Base-by-base conservation (phyloP, 1,140 invertebrate species). In the Catajapyx aquilonaris region DNA sequence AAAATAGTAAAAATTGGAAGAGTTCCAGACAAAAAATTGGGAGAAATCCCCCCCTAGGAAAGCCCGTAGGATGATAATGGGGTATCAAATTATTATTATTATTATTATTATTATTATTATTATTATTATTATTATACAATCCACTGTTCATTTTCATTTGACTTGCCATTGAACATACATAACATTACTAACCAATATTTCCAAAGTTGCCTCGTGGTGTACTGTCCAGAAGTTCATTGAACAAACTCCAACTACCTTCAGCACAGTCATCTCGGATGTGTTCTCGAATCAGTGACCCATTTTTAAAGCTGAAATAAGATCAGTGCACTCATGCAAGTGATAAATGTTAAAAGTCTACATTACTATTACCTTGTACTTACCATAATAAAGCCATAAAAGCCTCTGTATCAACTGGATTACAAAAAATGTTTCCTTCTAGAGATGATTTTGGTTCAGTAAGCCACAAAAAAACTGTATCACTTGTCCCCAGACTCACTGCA, bases 151-250 rank as follows among this genome's bases (percentile, higher is more conserved):
- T n/a, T n/a, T n/a, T n/a, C n/a, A n/a, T n/a, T n/a, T n/a, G n/a
- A n/a, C n/a, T n/a, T n/a, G n/a, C n/a, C n/a, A n/a, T n/a, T n/a
- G n/a, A n/a, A n/a, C n/a, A n/a, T n/a, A n/a, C n/a, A n/a, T n/a
- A n/a, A n/a, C n/a, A n/a, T 16, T 13, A 32, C 38, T 39, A 46
- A 74, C 77, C 86, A 54, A 94, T 73, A 52, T 91, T 86, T 13
- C 87, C 88, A 57, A 84, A 80, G 56, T 95, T 95, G 21, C 90
- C 88, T 41, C 78, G 63, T 1, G 85, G 83, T 2, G 84, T 87
- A 21, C 71, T 73, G 19, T 79, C 69, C 15, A 96, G 55, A 32
- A 90, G 50, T 49, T 81, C 67, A 50, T 77, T 76, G 52, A 96
- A 95, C 31, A 71, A 68, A 9, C 77, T 66, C 91, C 91, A 96